phyloP scores from a whole-genome alignment of 2,888 invertebrate species.

The Eupithecia pulchellata region DNA sequence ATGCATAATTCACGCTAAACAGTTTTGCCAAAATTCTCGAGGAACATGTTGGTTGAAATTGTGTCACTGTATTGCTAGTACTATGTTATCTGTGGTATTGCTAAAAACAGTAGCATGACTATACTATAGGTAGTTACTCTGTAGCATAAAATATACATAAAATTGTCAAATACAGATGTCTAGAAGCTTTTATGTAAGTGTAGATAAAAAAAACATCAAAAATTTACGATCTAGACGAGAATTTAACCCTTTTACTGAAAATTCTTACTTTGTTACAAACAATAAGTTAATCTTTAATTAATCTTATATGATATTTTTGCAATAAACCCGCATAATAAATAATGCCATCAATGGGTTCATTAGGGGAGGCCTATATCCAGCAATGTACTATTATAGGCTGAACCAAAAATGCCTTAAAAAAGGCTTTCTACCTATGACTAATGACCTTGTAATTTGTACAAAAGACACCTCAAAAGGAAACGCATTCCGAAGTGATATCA shows the following conservation, averaged over 20 bases:
- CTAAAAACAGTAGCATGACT: not conserved
- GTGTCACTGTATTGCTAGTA: constrained; percentile 34
- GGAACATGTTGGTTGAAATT: constrained; percentile 42
- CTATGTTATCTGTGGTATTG: no score
- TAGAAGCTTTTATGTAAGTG: not conserved
- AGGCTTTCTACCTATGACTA: not conserved
- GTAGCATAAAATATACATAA: not conserved
- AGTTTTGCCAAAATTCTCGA: constrained; percentile 45
- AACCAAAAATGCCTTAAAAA: not conserved
- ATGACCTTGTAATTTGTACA: constrained; percentile 5
- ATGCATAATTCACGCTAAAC: constrained; percentile 51
- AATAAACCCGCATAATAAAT: no score
- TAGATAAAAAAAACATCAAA: not conserved
- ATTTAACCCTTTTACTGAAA: not conserved
- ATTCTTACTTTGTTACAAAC: not conserved
- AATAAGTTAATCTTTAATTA: not conserved
- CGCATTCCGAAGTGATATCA: constrained; percentile 28
- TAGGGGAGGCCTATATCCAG: no score
- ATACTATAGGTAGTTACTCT: no score
- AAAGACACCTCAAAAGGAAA: constrained; percentile 20
- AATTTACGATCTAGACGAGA: not conserved
- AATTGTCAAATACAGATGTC: not conserved
- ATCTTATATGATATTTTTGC: not conserved
- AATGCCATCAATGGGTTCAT: no score
- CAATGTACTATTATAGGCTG: no score